Conservation (phyloP, 2,888 invertebrate genomes). For the Cybosia mesomella region DNA sequence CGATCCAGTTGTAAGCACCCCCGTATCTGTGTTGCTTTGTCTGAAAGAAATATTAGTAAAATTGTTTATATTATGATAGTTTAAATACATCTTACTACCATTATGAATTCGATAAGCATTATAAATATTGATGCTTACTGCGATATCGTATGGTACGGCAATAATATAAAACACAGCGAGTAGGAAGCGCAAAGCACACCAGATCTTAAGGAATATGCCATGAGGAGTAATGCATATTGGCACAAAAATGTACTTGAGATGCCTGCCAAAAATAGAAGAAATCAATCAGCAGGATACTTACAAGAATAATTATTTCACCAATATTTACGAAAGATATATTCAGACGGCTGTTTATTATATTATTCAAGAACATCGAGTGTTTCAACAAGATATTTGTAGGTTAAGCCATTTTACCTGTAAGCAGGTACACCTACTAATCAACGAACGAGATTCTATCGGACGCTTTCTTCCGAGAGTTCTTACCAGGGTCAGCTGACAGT, state of each 20-base stretch:
- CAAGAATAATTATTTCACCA: slow-evolving; percentile 26
- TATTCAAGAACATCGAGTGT: not conserved
- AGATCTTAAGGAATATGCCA: slow-evolving; percentile 78
- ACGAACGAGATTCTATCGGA: no score
- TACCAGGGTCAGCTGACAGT: no score
- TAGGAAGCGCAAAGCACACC: slow-evolving; percentile 73
- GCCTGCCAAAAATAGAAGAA: slow-evolving; percentile 50
- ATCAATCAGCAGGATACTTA: slow-evolving; percentile 1
- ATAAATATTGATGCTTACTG: slow-evolving; percentile 63
- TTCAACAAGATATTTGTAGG: no score
- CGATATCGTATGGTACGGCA: slow-evolving; percentile 75
- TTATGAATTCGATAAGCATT: no score
- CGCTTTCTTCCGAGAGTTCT: no score
- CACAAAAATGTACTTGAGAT: slow-evolving; percentile 73
- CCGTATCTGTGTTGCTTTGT: slow-evolving; percentile 64
- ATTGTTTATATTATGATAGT: not conserved
- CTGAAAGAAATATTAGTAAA: slow-evolving; percentile 54
- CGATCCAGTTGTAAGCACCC: slow-evolving; percentile 58
- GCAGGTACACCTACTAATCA: no score
- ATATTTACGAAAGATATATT: slow-evolving; percentile 3
- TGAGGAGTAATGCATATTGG: slow-evolving; percentile 80
- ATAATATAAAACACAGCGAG: slow-evolving; percentile 72
- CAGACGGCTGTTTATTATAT: not conserved
- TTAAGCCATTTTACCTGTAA: no score
- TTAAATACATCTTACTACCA: no score